Evolutionary conservation across 2,888 invertebrate genomes (phyloP).

Genomic region (Micoletzkya japonica): DNA sequence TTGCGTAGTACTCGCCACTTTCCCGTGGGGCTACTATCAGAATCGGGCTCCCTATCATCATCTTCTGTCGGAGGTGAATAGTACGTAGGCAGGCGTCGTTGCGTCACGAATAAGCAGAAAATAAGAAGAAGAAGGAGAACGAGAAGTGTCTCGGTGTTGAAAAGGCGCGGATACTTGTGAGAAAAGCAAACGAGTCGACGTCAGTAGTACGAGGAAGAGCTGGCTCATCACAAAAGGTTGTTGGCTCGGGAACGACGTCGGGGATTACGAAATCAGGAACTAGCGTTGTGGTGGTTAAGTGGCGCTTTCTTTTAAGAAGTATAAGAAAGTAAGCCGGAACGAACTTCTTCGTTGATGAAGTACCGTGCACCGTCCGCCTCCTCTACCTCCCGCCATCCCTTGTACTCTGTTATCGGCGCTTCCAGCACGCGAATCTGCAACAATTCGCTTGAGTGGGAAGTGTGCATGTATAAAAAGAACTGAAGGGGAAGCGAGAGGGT

Average conservation of each 20-base stretch:
- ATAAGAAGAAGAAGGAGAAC: neutral
- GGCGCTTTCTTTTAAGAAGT: too few relatives aligned
- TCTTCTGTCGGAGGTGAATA: too few relatives aligned
- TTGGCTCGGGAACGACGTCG: neutral
- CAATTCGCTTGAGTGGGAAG: neutral
- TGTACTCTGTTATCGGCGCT: neutral
- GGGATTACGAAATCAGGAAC: too few relatives aligned
- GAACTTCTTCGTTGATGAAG: slow-evolving; percentile 5
- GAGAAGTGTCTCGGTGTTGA: neutral
- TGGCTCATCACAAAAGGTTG: too few relatives aligned
- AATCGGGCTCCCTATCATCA: too few relatives aligned
- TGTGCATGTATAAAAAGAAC: neutral
- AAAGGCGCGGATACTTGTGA: too few relatives aligned
- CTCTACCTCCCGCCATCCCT: neutral
- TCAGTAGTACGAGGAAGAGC: neutral
- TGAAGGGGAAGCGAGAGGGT: neutral
- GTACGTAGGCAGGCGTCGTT: too few relatives aligned
- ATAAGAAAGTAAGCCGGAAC: neutral
- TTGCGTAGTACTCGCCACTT: too few relatives aligned
- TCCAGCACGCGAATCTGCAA: slow-evolving; percentile 5
- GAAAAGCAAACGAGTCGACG: too few relatives aligned
- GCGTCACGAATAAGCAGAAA: too few relatives aligned
- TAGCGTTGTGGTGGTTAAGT: too few relatives aligned
- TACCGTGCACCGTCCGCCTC: neutral
- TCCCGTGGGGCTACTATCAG: too few relatives aligned